phyloP scores from a whole-genome alignment of 23 tunicate genomes.

The Diplosoma virens region DNA sequence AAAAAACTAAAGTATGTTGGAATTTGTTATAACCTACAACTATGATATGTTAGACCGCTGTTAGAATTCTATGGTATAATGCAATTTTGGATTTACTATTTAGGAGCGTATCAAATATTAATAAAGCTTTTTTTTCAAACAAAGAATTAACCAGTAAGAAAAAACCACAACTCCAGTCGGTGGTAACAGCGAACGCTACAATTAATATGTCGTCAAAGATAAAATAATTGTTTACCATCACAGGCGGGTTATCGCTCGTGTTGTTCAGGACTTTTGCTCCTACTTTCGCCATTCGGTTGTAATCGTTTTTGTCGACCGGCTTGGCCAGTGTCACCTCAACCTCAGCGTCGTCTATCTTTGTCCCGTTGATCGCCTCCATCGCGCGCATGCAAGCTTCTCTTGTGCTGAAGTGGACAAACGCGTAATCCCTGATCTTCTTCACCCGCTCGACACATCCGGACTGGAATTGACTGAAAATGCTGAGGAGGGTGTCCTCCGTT shows the following conservation, averaged over 20 bases:
- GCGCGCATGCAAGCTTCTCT: slow-evolving; percentile 76
- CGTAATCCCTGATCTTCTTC: slow-evolving; percentile 89
- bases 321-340: slow-evolving; percentile 92
- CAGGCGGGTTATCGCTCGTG: background rate
- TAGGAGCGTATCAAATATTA: background rate
- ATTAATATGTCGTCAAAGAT: too few species aligned
- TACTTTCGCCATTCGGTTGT: slow-evolving; percentile 98
- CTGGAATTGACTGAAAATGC: slow-evolving; percentile 82
- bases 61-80: too few species aligned
- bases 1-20: too few species aligned
- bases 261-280: slow-evolving; percentile 86
- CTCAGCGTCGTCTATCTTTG: slow-evolving; percentile 60
- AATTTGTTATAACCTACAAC: too few species aligned
- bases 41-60: too few species aligned
- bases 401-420: slow-evolving; percentile 79
- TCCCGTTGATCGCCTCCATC: slow-evolving; percentile 50
- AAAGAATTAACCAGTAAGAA: background rate
- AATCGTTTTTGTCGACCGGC: slow-evolving; percentile 97
- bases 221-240: slow-evolving; percentile 14
- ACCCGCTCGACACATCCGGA: slow-evolving; percentile 91
- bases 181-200: too few species aligned
- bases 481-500: slow-evolving; percentile 95
- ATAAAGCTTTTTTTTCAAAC: background rate
- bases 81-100: too few species aligned
- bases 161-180: background rate